Conservation (phyloP, 1,140 invertebrate species). For the Oscheius sp. region DNA sequence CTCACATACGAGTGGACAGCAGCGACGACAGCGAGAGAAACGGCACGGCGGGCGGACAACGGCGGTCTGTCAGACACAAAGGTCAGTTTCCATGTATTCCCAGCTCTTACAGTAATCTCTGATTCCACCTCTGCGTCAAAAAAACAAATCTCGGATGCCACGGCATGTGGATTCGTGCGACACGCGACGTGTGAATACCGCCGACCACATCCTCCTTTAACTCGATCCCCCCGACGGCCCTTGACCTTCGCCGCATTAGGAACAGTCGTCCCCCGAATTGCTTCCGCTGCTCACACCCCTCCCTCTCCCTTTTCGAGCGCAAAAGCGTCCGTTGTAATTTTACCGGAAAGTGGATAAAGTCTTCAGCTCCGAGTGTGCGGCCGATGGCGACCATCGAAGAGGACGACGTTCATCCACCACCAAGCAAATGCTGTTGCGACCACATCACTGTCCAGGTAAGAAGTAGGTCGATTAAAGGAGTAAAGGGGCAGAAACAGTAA, state of each 20-base stretch:
- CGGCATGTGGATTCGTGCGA: background rate
- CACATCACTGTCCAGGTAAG: background rate
- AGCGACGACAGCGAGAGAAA: background rate
- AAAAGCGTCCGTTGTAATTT: background rate
- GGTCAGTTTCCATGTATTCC: background rate
- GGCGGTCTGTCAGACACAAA: too few relatives aligned
- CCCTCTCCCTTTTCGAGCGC: background rate
- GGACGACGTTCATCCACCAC: background rate
- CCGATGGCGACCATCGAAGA: background rate
- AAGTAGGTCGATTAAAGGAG: too few relatives aligned
- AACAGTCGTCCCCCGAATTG: background rate
- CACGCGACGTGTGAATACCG: background rate
- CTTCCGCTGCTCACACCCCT: background rate
- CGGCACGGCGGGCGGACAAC: too few relatives aligned
- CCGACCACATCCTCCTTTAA: background rate
- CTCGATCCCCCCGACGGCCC: background rate
- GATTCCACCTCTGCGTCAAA: background rate
- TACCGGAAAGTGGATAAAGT: background rate
- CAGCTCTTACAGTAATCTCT: background rate
- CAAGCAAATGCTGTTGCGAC: conserved; percentile 3
- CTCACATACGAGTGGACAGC: too few relatives aligned
- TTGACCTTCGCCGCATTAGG: conserved; percentile 4
- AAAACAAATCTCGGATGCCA: background rate
- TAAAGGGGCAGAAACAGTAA: too few relatives aligned
- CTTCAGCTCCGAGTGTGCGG: background rate